Evolutionary conservation across 2,113 vertebrate genomes (phyloP).

Genomic region (Lanius collurio): DNA sequence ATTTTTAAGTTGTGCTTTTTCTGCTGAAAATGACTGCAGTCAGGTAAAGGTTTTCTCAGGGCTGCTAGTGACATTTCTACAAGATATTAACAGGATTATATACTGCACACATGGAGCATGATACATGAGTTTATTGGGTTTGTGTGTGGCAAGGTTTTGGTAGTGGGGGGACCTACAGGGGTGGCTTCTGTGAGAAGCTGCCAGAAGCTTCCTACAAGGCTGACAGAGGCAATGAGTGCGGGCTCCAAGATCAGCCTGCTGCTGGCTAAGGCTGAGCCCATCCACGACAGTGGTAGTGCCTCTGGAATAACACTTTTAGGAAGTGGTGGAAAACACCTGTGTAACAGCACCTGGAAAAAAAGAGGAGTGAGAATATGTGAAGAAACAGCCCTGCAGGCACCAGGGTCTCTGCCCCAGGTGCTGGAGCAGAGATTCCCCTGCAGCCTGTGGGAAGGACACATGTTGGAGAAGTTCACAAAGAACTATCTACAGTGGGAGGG

Average conservation of each 20-base stretch:
- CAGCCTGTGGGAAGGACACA: background rate
- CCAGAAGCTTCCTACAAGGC: background rate
- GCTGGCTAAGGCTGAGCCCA: background rate
- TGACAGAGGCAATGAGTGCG: background rate
- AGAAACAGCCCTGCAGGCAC: background rate
- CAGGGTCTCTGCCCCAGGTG: background rate
- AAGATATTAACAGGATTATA: background rate
- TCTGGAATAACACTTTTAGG: background rate
- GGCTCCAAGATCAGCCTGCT: background rate
- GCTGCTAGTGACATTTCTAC: background rate
- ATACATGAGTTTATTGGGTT: background rate
- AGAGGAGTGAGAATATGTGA: background rate
- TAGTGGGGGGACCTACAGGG: no score
- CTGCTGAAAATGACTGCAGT: background rate
- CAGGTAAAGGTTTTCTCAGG: background rate
- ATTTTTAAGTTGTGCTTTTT: background rate
- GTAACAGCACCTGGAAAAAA: rapidly evolving
- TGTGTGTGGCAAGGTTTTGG: background rate
- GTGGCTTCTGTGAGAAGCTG: background rate
- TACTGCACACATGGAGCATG: no score
- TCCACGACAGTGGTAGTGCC: rapidly evolving
- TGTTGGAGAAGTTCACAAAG: background rate
- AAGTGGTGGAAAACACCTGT: background rate
- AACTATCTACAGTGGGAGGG: background rate
- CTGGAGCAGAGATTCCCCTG: background rate